Evolutionary conservation across 2,888 invertebrate species (phyloP).

Genomic region (Phymatocera aterrima): DNA sequence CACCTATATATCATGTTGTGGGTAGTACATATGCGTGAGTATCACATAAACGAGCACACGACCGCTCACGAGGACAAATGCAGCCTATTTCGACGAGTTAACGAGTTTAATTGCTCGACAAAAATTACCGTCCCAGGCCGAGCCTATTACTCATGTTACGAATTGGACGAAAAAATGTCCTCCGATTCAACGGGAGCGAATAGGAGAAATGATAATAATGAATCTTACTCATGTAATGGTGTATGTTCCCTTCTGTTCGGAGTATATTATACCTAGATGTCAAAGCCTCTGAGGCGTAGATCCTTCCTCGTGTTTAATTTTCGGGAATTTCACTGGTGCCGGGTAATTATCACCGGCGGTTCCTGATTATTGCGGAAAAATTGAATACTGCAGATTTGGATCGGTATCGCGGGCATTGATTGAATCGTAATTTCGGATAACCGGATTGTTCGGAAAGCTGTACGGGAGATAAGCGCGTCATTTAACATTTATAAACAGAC

Average conservation of each 20-base stretch:
- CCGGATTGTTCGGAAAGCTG: neutral
- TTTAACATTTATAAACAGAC: constrained; percentile 18
- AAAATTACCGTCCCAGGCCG: neutral
- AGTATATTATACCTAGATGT: too few species aligned
- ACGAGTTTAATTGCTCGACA: constrained; percentile 28
- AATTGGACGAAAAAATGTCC: neutral
- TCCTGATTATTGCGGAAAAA: neutral
- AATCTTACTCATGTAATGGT: too few species aligned
- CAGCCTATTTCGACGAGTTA: constrained; percentile 21
- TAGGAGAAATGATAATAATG: too few species aligned
- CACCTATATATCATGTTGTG: constrained; percentile 5
- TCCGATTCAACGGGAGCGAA: neutral
- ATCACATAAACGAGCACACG: neutral
- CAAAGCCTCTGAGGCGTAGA: too few species aligned
- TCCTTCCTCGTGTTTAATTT: too few species aligned
- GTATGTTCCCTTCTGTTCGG: too few species aligned
- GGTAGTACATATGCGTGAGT: neutral
- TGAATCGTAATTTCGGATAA: neutral
- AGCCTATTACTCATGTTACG: neutral
- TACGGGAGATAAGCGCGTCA: neutral
- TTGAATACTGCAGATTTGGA: neutral
- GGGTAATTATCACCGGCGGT: neutral
- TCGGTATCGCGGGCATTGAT: neutral
- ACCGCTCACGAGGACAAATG: neutral
- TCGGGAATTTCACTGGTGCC: too few species aligned